Conservation (phyloP, 2,113 vertebrate species). For the Anser cygnoides region DNA sequence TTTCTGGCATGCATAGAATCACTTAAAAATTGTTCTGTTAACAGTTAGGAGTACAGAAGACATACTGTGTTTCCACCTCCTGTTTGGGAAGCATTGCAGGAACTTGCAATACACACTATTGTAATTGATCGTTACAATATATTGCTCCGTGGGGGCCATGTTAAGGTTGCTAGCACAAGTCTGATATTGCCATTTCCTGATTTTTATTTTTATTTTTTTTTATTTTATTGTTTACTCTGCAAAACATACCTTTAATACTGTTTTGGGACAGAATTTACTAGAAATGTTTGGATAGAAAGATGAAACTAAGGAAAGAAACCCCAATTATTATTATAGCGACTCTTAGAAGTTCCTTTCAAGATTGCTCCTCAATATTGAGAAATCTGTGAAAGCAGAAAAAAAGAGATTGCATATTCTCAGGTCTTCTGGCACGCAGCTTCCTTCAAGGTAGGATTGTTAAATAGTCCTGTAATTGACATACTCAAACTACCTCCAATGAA, state of each 20-base stretch:
- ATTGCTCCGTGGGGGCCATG: too few relatives aligned
- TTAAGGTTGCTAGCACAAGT: not conserved
- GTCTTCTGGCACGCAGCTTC: not conserved
- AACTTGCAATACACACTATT: not conserved
- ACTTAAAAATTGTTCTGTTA: not conserved
- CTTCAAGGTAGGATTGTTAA: not conserved
- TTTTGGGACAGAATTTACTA: not conserved
- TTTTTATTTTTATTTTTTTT: not conserved
- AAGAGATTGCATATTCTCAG: not conserved
- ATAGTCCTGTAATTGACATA: constrained; percentile 13
- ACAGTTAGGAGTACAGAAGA: not conserved
- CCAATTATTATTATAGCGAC: not conserved
- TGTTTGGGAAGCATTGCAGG: not conserved
- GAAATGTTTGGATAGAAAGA: not conserved
- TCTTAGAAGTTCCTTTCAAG: not conserved
- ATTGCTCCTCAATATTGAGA: not conserved
- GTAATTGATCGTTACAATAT: not conserved
- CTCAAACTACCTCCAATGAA: not conserved
- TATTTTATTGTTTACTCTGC: not conserved
- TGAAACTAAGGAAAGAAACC: not conserved
- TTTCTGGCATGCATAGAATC: not conserved
- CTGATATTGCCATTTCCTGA: not conserved
- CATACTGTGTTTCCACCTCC: not conserved
- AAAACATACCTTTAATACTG: not conserved
- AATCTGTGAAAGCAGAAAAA: not conserved